Percentiles rank a stretch among this genome's conserved stretches.
These are phyloP conservation scores for Drosophila baimaii DNA, from an alignment of 1,140 invertebrate species.

Conservation along the genomic window DNA sequence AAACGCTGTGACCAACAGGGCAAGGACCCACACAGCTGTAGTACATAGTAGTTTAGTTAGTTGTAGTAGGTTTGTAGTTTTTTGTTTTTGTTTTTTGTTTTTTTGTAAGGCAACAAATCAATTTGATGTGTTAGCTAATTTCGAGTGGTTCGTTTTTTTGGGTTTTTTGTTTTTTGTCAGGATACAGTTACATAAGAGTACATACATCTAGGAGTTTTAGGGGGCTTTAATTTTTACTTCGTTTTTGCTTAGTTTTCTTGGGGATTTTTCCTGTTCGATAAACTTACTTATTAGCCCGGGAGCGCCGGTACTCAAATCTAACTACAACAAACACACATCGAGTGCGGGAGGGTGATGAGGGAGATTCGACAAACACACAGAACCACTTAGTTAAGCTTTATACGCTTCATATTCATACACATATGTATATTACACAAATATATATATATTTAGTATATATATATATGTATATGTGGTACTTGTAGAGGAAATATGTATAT, in stretches of 20 bases:
- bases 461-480: constrained; percentile 20
- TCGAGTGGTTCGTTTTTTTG: constrained; percentile 40
- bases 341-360: no score
- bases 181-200: constrained; percentile 17
- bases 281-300: constrained; percentile 35
- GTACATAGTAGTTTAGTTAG: constrained; percentile 27
- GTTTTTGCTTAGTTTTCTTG: constrained; percentile 3
- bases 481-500: constrained; percentile 34
- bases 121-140: constrained; percentile 60
- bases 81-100: background rate
- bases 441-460: background rate
- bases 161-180: constrained; percentile 14
- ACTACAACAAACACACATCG: constrained; percentile 45
- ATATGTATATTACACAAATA: constrained; percentile 10
- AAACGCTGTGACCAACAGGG: constrained; percentile 25
- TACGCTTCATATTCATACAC: constrained; percentile 21
- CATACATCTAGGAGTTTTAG: constrained; percentile 28
- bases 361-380: constrained; percentile 28
- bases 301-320: constrained; percentile 43
- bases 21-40: constrained; percentile 16
- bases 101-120: constrained; percentile 57
- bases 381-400: constrained; percentile 19
- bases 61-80: constrained; percentile 31
- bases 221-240: constrained; percentile 3
- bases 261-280: constrained; percentile 3